phyloP scores from a whole-genome alignment of 2,113 vertebrate genomes.

The Rhinoderma darwinii region DNA sequence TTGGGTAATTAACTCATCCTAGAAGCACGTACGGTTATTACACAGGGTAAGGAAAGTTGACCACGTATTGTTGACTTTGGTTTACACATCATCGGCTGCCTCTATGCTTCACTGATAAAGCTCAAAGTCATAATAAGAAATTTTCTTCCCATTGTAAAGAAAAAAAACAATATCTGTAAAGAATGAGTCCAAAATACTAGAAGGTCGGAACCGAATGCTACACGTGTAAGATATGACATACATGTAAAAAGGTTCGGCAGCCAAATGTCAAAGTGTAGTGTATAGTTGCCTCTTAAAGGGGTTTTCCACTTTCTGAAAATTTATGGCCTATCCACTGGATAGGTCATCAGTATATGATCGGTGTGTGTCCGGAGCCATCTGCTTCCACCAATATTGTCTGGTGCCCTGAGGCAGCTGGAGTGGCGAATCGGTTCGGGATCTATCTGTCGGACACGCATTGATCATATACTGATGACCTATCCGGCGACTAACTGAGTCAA shows the following conservation, averaged over 20 bases:
- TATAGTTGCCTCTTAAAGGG: not conserved
- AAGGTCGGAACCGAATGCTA: not conserved
- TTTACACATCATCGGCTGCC: not conserved
- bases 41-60: not conserved
- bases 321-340: no score
- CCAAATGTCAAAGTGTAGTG: not conserved
- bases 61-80: conserved; percentile 16
- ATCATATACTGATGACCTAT: no score
- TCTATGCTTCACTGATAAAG: not conserved
- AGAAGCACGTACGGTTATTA: not conserved
- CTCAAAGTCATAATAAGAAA: not conserved
- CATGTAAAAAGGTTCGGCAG: not conserved
- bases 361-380: no score
- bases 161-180: not conserved
- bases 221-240: not conserved
- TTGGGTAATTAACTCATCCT: conserved; percentile 3
- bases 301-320: no score
- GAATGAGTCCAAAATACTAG: not conserved
- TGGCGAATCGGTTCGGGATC: no score
- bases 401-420: no score
- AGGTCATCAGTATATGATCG: no score
- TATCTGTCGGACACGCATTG: no score
- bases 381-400: no score
- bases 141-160: not conserved
- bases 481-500: no score